Base-by-base conservation (phyloP, 1,140 invertebrate species). In the Nasonia longicornis region DNA sequence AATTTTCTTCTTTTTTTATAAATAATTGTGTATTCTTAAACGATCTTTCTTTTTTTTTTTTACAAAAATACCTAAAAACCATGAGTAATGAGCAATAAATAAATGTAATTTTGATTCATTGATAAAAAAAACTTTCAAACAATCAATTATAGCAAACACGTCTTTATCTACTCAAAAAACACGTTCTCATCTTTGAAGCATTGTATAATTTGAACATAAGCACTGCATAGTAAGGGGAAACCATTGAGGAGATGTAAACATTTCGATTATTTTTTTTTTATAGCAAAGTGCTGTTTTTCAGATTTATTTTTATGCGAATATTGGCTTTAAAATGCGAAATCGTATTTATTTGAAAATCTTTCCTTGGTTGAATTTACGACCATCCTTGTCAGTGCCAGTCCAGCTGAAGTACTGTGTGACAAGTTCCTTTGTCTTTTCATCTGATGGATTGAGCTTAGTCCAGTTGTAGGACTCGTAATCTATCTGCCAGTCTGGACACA, bases 391-490 rank as follows among this genome's bases (percentile, higher is more conserved):
- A 77, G 92, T 91, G 70, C 97, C 98, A 86, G 93, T 93, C 98
- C 97, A 99, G 16, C 95, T 94, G 88, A 99, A 95, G 91, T 99
- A 99, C 87, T 98, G 95, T 83, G 95, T 92, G 12, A 99, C 96
- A 64, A 98, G 88, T 86, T 96, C 94, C 92, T 98, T 99, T 71
- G 97, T 98, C 86, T 96, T 94, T 84, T 94, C 93, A 72, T 92
- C 93, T 77, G 93, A 91, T 64, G 96, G 92, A 90, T 99, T 96
- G 66, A 99, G 91, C 91, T 99, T 99, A 84, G 93, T 97, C 99
- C 99, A 99, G 67, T 92, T 93, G 89, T 99, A 99, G 14, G 95
- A 96, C 92, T 99, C 98, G 87, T 98, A 99, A 92, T 99, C 98
- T 58, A 98, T 93, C 91, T 97, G 95, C 97, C 97, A 98, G 90